phyloP scores from a whole-genome alignment of 1,140 invertebrate genomes.

The Drosophila parabipectinata region DNA sequence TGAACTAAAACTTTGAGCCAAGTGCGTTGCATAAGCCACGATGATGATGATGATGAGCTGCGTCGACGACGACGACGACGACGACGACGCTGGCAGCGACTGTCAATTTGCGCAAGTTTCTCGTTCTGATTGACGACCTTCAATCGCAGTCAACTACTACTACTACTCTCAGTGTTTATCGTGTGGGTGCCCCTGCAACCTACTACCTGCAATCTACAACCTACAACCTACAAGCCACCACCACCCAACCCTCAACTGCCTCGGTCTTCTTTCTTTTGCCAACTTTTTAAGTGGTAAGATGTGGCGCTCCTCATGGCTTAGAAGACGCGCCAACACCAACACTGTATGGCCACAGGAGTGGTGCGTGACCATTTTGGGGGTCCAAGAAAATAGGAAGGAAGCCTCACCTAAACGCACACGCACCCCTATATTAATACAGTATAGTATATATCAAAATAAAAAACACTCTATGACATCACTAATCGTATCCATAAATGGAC shows the following conservation, averaged over 20 bases:
- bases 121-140: constrained; percentile 57
- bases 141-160: constrained; percentile 42
- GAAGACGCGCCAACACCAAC: constrained; percentile 19
- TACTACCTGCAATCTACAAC: background rate
- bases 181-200: constrained; percentile 22
- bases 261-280: constrained; percentile 18
- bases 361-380: constrained; percentile 70
- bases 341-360: constrained; percentile 39
- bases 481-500: constrained; percentile 43
- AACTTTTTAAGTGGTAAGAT: constrained; percentile 4
- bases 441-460: no score
- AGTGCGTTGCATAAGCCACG: constrained; percentile 73
- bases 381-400: constrained; percentile 46
- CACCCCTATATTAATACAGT: background rate
- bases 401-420: constrained; percentile 52
- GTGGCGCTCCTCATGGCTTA: constrained; percentile 37
- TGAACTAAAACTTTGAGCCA: constrained; percentile 68
- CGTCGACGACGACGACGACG: constrained; percentile 10
- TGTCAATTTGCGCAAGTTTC: constrained; percentile 64
- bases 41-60: constrained; percentile 40
- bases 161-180: constrained; percentile 2
- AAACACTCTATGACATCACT: constrained; percentile 42
- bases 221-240: background rate
- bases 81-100: constrained; percentile 9
- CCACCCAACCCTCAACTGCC: background rate